Evolutionary conservation across 2,888 invertebrate species (phyloP), one percentile per base, ranked within the genome.

Genomic region (Caradrina clavipalpis): DNA sequence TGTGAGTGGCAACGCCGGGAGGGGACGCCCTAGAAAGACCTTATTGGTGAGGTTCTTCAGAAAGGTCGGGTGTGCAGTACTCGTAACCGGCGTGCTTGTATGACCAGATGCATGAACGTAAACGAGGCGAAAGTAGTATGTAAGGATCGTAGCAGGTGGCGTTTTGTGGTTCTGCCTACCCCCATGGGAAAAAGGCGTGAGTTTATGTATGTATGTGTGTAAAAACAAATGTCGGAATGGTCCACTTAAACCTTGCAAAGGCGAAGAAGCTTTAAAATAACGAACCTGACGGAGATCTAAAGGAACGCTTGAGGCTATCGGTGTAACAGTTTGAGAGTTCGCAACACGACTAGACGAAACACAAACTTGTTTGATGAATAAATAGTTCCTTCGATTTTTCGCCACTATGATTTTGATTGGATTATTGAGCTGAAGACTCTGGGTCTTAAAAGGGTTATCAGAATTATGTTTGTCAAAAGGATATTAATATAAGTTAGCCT

Each of bases 261-360:
- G 53, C 53, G 51, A 47, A 45, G 56, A 66, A 56, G 60, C 65
- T 71, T 67, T 49, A 58, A 72, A 58, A 69, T 84, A 78, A 73
- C 67, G 70, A 76, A 76, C 55, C 62, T 49, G 51, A 39, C 61
- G 15, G 22, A 78, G 78, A 73, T 83, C 73, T 70, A 62, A 75
- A 69, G 62, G 58, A 62, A 68, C 49, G 69, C 82, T 73, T 31
- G 55, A 4, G 68, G 80, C 69, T 26, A 56, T 19, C 47, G 5
- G 56, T 67, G 63, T 81, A 61, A 17, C 55, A 57, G 64, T 47
- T 68, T 60, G 54, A 62, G 54, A 39, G 47, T 56, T 76, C 54
- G 45, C 56, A 56, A 45, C 61, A 62, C 39, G 56, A 45, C 17
- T 13, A n/a, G 15, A 21, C 39, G 10, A 50, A 56, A 76, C 51